Base-by-base conservation (phyloP, 2,888 invertebrate genomes). In the Hemithea aestivaria region DNA sequence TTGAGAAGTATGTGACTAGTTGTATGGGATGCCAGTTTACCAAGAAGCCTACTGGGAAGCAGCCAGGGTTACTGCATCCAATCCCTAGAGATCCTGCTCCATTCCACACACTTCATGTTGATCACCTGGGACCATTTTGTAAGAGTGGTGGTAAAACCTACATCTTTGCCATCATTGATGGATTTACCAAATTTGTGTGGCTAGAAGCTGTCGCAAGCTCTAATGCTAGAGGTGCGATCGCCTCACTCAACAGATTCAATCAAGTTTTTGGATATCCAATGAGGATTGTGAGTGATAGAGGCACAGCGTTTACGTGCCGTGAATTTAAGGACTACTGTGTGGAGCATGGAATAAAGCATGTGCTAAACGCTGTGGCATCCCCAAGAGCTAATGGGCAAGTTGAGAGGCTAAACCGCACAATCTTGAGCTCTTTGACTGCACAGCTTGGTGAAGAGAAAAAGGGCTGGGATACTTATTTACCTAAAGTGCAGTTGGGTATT, bases 41-140 rank as follows among this genome's bases (percentile, higher is more conserved):
- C 1, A 51, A 46, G 22, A 48, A 48, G 16, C 35, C 45, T 7
- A 29, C 45, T 1, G 46, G 47, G 0, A 26, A 20, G 6, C 36
- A 40, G 20, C 8, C 29, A 1, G 48, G 51, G 9, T 21, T 24
- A 4, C 22, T 45, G 10, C 23, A 46, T 27, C 44, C 48, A 6
- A 48, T 51, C 5, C 33, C 24, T 2, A 52, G 40, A 23, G 45
- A 33, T 2, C 16, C 27, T 20, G n/a, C 35, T 9, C 51, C 51
- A 1, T 52, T 38, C n/a, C 28, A 38, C 48, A 51, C 11, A n/a
- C n/a, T n/a, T n/a, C n/a, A n/a, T n/a, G n/a, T n/a, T n/a, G n/a
- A n/a, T n/a, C n/a, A n/a, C n/a, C 24, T 51, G 7, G 48, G 51
- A 1, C 47, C 51, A 4, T 48, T 51, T 35, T 39, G 39, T 25